Base-by-base conservation (phyloP, 30 jellyfish, hydroid and myxozoan genomes). In the Chrysaora quinquecirrha region DNA sequence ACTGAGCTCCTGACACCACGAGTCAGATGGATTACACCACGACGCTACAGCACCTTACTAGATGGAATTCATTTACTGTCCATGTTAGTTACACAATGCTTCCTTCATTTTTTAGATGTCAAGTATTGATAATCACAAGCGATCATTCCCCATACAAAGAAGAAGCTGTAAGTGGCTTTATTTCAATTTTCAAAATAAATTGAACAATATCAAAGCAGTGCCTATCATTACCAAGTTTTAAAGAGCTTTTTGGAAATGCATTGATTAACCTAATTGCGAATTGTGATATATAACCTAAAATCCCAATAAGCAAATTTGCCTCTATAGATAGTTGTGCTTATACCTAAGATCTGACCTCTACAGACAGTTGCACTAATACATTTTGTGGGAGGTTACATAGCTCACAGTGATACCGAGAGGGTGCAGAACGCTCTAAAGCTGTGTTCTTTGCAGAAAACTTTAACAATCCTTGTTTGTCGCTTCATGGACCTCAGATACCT, bases 141-240 rank as follows among this genome's bases (percentile, higher is more conserved):
- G 97, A 87, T 28, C 56, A 74, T 52, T 90, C 97, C 11, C 95
- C 97, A 22, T 90, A 90, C 95, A 90, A 90, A 29, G 97, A 82
- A 25, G 97, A 90, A 58, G 97, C 97, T 56, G 97, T 90, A 72
- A 76, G 93, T 54, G 16, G 3, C 0, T 21, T 19, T 49, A 0
- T 3, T 19, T 0, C 1, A 16, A 6, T 14, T 6, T 47, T 72
- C 52, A 33, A 70, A 2, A 30, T 70, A 24, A 31, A 6, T 43
- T 43, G 9, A 43, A 16, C 58, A 43, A 43, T 16, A 43, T 6
- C 16, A 9, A 43, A n/a, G n/a, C n/a, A n/a, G n/a, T n/a, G n/a
- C n/a, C n/a, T n/a, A n/a, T n/a, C n/a, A n/a, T n/a, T n/a, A 16
- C 16, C 16, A 16, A 43, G 58, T 43, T 43, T 9, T 43, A 43